Conservation (phyloP, 2,888 invertebrate genomes). For the Ormyrus labotus region DNA sequence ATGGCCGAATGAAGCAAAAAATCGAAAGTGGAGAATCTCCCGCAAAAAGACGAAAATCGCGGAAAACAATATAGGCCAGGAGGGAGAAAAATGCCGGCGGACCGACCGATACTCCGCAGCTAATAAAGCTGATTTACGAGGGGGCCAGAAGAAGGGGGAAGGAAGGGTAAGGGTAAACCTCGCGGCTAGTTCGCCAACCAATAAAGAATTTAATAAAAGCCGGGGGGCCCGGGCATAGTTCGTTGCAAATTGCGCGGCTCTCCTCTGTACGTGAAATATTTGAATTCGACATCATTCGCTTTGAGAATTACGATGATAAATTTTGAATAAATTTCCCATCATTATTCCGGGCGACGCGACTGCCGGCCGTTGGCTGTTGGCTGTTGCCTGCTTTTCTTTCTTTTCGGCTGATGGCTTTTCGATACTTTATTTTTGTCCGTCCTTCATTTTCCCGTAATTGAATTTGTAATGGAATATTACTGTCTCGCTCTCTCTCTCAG, state of each 20-base stretch:
- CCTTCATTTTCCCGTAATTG: conserved; percentile 54
- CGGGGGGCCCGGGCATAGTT: conserved; percentile 7
- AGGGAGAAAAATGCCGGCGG: not conserved
- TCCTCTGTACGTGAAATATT: conserved; percentile 44
- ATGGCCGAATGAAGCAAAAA: too few relatives aligned
- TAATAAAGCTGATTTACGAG: conserved; percentile 57
- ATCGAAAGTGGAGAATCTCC: too few relatives aligned
- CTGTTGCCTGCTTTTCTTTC: conserved; percentile 13
- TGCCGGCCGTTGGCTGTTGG: conserved; percentile 1
- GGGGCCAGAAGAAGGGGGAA: not conserved
- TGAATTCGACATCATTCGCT: conserved; percentile 54
- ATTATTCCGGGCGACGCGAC: conserved; percentile 54
- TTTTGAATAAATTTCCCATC: conserved; percentile 55
- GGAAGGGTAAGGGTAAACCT: not conserved
- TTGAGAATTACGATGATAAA: conserved; percentile 55
- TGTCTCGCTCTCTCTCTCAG: conserved; percentile 7
- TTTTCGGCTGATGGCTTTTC: conserved; percentile 44
- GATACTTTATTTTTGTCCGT: conserved; percentile 51
- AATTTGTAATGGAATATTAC: conserved; percentile 50
- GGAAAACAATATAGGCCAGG: not conserved
- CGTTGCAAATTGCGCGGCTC: conserved; percentile 39
- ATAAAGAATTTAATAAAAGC: conserved; percentile 57
- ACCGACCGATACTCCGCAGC: conserved; percentile 31
- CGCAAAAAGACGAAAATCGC: not conserved
- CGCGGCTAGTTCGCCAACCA: conserved; percentile 39